A percentile compares a stretch with the other conserved stretches of the same genome.
Conservation (phyloP, 1,140 invertebrate genomes). For the Conopomorpha cramerella region DNA sequence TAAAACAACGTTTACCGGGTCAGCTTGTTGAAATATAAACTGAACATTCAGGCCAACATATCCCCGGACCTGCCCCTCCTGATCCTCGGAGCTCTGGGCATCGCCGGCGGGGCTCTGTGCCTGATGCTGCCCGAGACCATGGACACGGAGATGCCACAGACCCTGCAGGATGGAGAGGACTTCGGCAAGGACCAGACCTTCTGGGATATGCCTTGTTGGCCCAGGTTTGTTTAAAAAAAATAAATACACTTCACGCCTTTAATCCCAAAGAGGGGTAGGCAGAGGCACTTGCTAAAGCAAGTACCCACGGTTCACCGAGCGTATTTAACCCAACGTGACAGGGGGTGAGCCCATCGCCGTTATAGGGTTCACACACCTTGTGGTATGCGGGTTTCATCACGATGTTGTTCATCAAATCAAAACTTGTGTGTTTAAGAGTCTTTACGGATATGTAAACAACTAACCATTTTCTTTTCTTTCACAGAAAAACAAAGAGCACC, state of each 20-base stretch:
- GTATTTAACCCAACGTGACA: no score
- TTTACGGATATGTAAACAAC: conserved; percentile 6
- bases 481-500: conserved; percentile 19
- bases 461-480: background rate
- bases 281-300: no score
- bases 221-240: no score
- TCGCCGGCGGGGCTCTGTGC: conserved; percentile 72
- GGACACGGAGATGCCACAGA: conserved; percentile 80
- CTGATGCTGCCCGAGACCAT: conserved; percentile 83
- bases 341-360: no score
- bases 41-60: conserved; percentile 67
- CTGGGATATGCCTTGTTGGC: conserved; percentile 78
- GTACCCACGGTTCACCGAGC: no score
- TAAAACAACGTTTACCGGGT: no score
- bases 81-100: conserved; percentile 73
- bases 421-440: conserved; percentile 11
- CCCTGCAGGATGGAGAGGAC: conserved; percentile 80
- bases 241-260: no score
- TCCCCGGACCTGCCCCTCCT: conserved; percentile 72
- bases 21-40: no score
- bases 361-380: no score
- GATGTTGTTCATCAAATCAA: no score
- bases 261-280: no score
- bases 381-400: no score
- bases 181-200: conserved; percentile 80